Evolutionary conservation across 2,888 invertebrate species (phyloP), one percentile per base, ranked within the genome.

Genomic region (Eustalomyia histrio): DNA sequence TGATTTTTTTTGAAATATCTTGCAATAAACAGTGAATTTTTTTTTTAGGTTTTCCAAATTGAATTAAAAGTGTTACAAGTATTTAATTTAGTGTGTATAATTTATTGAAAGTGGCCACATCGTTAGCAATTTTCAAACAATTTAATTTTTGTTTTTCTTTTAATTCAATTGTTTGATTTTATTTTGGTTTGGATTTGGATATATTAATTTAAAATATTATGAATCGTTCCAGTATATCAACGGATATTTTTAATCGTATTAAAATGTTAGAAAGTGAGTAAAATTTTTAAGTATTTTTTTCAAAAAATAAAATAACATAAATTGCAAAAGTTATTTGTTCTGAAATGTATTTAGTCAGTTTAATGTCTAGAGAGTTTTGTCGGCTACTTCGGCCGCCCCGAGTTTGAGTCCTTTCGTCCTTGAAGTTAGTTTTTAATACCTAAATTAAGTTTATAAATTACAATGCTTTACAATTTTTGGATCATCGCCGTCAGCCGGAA

Each of bases 221-320:
- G 87, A 88, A 86, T 84, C 87, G 87, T 61, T 83, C 86, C 39
- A 78, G 86, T 81, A 87, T 89, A 63, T 87, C 89, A 52, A 83
- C 86, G 52, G 85, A 83, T 84, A 89, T 88, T 80, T 86, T 85
- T 86, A 87, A 79, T 83, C 88, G 89, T 85, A 89, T 88, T 84
- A 86, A 85, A 82, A 83, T 88, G 84, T 87, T 88, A 80, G 88
- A 88, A 86, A 89, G 88, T 88, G 85, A 89, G 88, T 29, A 64
- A 64, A 29, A 21, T 39, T 14, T 47, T 1, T 47, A 47, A n/a
- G n/a, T 47, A 47, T 47, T 12, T 47, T 47, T 5, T 47, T 14
- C 1, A 47, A 47, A 47, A 6, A 6, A 5, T 2, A 24, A 24
- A 24, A 24, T 24, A 24, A 3, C 5, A 24, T 5, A 24, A 24